Percentiles rank a stretch among this genome's conserved stretches.
Evolutionary conservation across 1,140 invertebrate genomes (phyloP).

Genomic region (Drosophila athabasca): DNA sequence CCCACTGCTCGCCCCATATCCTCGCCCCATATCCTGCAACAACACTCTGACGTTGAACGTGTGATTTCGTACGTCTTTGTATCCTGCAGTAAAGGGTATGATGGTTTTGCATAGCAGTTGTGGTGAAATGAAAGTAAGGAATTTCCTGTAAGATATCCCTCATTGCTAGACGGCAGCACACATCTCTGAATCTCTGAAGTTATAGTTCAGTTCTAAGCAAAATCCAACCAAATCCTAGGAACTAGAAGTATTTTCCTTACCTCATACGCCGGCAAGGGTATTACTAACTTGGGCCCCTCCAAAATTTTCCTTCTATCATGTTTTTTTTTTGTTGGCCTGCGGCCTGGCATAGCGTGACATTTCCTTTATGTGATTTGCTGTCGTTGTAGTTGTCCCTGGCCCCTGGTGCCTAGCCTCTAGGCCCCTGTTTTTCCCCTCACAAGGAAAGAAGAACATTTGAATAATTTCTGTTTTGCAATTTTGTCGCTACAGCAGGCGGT

Average conservation of each 20-base stretch:
- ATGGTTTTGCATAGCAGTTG: no score
- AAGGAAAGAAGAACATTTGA: conserved; percentile 50
- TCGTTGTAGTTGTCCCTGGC: conserved; percentile 32
- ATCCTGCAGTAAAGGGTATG: background rate
- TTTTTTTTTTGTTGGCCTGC: conserved; percentile 37
- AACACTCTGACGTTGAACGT: conserved; percentile 50
- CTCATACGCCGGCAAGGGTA: no score
- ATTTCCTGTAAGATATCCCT: no score
- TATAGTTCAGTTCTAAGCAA: no score
- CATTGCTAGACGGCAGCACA: no score
- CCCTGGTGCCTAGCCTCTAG: background rate
- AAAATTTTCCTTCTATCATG: conserved; percentile 21
- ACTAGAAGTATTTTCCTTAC: no score
- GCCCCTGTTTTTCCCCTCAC: conserved; percentile 7
- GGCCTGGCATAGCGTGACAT: conserved; percentile 73
- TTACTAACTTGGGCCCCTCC: no score
- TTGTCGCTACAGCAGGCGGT: conserved; percentile 42
- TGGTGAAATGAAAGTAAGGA: no score
- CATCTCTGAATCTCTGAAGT: no score
- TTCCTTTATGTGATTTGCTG: conserved; percentile 76
- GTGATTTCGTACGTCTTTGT: conserved; percentile 39
- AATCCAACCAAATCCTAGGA: no score
- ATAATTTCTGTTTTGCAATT: conserved; percentile 66
- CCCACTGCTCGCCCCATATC: conserved; percentile 21
- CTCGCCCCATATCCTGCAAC: conserved; percentile 49